Evolutionary conservation across 2,888 invertebrate species (phyloP), one percentile per base, ranked within the genome.

Genomic region (Junonia oenone): DNA sequence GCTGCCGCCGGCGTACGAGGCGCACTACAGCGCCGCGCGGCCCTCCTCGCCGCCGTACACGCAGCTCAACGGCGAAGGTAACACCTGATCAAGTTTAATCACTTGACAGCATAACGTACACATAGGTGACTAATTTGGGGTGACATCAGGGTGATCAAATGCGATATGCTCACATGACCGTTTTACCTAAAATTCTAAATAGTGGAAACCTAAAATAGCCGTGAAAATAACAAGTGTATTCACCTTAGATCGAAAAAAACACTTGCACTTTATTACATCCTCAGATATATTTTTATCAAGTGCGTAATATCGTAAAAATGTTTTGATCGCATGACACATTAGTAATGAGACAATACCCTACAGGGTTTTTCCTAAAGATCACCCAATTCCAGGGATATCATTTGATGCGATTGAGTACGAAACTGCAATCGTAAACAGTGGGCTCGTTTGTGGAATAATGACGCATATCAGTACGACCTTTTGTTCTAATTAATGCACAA

Each of bases 1-100:
- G 48, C 61, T 63, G n/a, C 83, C 83, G 19, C 85, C 85, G 61
- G 79, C 83, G 0, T 83, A 84, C 71, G 65, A 75, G 52, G 60
- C 72, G 31, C 66, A 69, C 59, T 70, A 72, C 46, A 66, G 58
- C 45, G 58, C 72, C 19, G 45, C 19, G 45, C 52, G 47, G 6
- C 45, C 60, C 11, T 22, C 55, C 27, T 58, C 58, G 45, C 54
- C 58, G 17, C 61, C 43, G n/a, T 27, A 37, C 43, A 45, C n/a
- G 27, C 37, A 2, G 43, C 31, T 22, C 45, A 15, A 15, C 43
- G 47, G 26, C 0, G 58, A 58, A 58, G 56, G 62, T 56, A 38
- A 38, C 48, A 27, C 19, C n/a, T n/a, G n/a, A n/a, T n/a, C n/a
- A n/a, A n/a, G n/a, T n/a, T n/a, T n/a, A n/a, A n/a, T n/a, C n/a